Base-by-base conservation (phyloP, 2,797 vertebrate species). In the Cheirogaleus major region DNA sequence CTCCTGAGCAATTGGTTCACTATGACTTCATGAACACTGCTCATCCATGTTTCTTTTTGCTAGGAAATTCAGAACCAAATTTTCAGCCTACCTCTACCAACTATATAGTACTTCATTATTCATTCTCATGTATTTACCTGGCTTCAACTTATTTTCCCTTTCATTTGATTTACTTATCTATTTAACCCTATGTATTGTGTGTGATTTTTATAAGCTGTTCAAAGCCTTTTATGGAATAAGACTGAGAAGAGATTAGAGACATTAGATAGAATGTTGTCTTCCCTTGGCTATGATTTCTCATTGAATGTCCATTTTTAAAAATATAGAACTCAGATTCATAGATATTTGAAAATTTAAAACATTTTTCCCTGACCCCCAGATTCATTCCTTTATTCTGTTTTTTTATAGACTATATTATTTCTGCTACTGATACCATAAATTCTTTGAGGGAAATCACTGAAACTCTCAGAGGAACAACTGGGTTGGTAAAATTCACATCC, bases 81-180 rank as follows among this genome's bases (percentile, higher is more conserved):
- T 57, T 92, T 70, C 93, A 94, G 22, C 10, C 50, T 76, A 61
- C 57, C 69, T 90, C 30, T 69, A 57, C n/a, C 63, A 93, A 85
- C 55, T 55, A 41, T 45, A 32, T 67, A 83, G 4, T 65, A 86
- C 30, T 79, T 75, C 9, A 35, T 81, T 63, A 61, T 59, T 15
- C 18, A 45, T 82, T 92, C 82, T 91, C 48, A 83, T 88, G 18
- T 79, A 57, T 84, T 87, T 92, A 79, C 67, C 27, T 72, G 48
- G 23, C 14, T 73, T 93, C 18, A 45, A 35, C 23, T 93, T 93
- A 76, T 63, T 92, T 95, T 85, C 20, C 17, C 9, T 95, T 95
- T 67, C 23, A 22, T 22, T 97, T 96, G 63, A 96, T 81, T 94
- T 95, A 57, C 11, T 89, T 17, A 86, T 89, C 55, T 95, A 75